These are phyloP conservation scores for Salvelinus namaycush DNA, from an alignment of 2,113 vertebrate species.

Conservation along the genomic window DNA sequence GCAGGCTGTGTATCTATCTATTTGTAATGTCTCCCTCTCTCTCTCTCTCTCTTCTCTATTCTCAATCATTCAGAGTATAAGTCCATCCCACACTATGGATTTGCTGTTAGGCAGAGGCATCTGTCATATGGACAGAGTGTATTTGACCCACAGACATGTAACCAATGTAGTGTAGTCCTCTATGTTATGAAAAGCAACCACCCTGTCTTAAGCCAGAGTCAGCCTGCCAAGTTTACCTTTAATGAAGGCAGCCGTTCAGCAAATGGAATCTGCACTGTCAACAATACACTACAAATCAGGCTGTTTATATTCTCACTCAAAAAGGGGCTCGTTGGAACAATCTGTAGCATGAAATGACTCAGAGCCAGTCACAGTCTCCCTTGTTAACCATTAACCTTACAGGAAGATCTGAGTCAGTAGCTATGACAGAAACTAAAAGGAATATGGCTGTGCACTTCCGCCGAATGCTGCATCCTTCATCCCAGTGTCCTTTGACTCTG, in stretches of 20 bases:
- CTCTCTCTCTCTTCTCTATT: slow-evolving; percentile 25
- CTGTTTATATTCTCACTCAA: too few relatives aligned
- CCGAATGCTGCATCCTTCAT: slow-evolving; percentile 42
- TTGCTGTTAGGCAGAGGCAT: slow-evolving; percentile 9
- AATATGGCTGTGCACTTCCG: slow-evolving; percentile 20
- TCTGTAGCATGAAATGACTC: background rate
- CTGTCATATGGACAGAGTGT: slow-evolving; percentile 6
- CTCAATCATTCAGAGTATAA: slow-evolving; percentile 15
- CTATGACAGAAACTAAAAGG: background rate
- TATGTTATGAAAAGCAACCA: too few relatives aligned
- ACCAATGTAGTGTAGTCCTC: background rate
- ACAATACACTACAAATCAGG: slow-evolving; percentile 48
- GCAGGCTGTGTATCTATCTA: too few relatives aligned
- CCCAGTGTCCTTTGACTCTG: slow-evolving; percentile 2
- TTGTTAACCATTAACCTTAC: background rate
- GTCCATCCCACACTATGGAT: slow-evolving; percentile 4
- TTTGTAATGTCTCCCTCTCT: slow-evolving; percentile 9
- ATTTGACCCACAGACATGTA: background rate
- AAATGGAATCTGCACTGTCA: slow-evolving; percentile 20
- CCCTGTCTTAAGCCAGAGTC: slow-evolving; percentile 58
- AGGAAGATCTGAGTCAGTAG: too few relatives aligned
- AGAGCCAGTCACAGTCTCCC: background rate
- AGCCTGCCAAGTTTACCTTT: slow-evolving; percentile 56
- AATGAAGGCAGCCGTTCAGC: slow-evolving; percentile 40
- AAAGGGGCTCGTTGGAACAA: background rate